phyloP scores from a whole-genome alignment of 2,113 vertebrate species.

The Centropus bengalensis region DNA sequence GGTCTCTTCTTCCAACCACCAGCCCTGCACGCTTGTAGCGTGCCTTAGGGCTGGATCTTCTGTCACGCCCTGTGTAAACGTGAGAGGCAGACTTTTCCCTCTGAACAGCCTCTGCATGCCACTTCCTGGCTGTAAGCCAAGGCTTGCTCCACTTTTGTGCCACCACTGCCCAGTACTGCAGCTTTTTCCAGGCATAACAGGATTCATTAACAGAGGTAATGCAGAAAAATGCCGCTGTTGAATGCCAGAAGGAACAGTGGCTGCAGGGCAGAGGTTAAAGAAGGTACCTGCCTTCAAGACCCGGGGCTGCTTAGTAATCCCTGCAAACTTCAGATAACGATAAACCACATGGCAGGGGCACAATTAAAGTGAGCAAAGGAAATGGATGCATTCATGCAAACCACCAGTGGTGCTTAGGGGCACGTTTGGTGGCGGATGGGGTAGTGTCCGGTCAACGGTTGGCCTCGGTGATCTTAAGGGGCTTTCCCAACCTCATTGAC shows the following conservation, averaged over 20 bases:
- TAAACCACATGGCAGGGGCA: rapidly evolving
- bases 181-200: not conserved
- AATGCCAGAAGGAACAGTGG: not conserved
- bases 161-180: not conserved
- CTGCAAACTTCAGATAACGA: not conserved
- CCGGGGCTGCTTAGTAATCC: not conserved
- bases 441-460: too few relatives aligned
- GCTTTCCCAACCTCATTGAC: too few relatives aligned
- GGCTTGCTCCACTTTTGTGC: not conserved
- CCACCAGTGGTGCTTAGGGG: rapidly evolving
- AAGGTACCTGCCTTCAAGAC: not conserved
- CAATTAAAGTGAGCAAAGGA: not conserved
- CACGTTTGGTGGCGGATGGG: not conserved
- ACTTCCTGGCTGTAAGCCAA: not conserved
- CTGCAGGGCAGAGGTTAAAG: not conserved
- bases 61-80: not conserved
- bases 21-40: not conserved
- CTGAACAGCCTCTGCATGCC: not conserved
- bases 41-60: not conserved
- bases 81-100: not conserved
- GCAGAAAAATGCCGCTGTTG: not conserved
- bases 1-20: not conserved
- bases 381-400: not conserved
- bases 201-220: not conserved
- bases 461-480: too few relatives aligned